Evolutionary conservation across 2,888 invertebrate genomes (phyloP).

Genomic region (Campopleginae sp.): DNA sequence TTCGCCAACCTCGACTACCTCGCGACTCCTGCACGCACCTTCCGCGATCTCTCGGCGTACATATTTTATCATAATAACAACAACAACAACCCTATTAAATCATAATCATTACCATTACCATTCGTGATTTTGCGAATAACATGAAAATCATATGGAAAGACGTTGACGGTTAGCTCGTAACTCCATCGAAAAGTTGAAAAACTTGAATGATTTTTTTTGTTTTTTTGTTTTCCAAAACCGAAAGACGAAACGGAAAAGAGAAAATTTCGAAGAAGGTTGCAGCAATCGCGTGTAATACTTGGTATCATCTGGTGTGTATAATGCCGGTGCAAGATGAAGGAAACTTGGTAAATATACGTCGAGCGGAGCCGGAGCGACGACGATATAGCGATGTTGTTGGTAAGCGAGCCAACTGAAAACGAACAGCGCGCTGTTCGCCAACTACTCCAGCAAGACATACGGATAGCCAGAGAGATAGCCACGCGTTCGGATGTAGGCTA

Average conservation of each 20-base stretch:
- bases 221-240: background rate
- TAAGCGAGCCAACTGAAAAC: slow-evolving; percentile 71
- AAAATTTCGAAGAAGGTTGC: too few relatives aligned
- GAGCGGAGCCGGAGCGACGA: slow-evolving; percentile 73
- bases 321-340: slow-evolving; percentile 2
- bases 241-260: too few relatives aligned
- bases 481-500: slow-evolving; percentile 81
- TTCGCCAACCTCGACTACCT: slow-evolving; percentile 49
- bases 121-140: slow-evolving; percentile 5
- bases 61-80: slow-evolving; percentile 16
- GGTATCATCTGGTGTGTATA: background rate
- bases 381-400: slow-evolving; percentile 64
- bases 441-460: slow-evolving; percentile 65
- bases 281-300: too few relatives aligned
- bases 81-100: too few relatives aligned
- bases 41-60: slow-evolving; percentile 47
- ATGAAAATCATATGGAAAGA: background rate
- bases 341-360: slow-evolving; percentile 75
- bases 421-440: slow-evolving; percentile 60
- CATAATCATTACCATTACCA: slow-evolving; percentile 12
- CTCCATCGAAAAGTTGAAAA: background rate
- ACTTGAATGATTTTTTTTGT: background rate
- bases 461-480: slow-evolving; percentile 75
- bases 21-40: slow-evolving; percentile 74
- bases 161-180: too few relatives aligned